Conservation (phyloP, 2,113 vertebrate species). For the Aptenodytes forsteri region DNA sequence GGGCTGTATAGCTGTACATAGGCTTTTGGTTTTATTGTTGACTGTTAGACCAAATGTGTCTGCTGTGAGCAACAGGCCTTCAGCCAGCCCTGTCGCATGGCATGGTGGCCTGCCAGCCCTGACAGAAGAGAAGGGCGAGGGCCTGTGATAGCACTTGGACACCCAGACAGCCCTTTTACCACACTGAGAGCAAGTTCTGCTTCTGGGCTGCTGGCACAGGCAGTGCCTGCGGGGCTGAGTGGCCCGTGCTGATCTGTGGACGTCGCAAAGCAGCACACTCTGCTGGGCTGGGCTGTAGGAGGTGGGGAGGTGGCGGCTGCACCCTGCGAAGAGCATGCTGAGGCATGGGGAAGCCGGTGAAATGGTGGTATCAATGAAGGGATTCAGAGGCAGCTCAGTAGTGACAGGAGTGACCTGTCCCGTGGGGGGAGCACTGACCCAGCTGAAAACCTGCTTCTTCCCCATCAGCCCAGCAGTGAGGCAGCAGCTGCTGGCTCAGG, state of each 20-base stretch:
- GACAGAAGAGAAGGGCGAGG: background rate
- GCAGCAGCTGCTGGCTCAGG: background rate
- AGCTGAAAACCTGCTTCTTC: background rate
- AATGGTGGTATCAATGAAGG: background rate
- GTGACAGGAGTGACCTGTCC: background rate
- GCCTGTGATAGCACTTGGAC: background rate
- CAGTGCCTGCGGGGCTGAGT: accelerated
- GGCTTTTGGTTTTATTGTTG: constrained; percentile 6
- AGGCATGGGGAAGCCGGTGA: accelerated
- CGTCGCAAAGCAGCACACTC: accelerated
- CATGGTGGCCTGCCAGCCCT: background rate
- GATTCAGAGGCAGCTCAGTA: background rate
- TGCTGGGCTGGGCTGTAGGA: accelerated
- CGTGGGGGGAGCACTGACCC: background rate
- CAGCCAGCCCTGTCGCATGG: background rate
- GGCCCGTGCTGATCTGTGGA: accelerated
- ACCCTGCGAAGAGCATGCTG: background rate
- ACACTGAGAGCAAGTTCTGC: background rate
- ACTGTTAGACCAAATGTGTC: background rate
- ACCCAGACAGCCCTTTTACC: background rate
- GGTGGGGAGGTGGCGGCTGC: background rate
- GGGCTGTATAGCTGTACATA: background rate
- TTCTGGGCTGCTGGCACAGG: background rate
- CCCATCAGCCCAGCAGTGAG: background rate
- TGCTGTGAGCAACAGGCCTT: background rate